Evolutionary conservation across 2,113 vertebrate species (phyloP).

Genomic region (Maccullochella peelii): DNA sequence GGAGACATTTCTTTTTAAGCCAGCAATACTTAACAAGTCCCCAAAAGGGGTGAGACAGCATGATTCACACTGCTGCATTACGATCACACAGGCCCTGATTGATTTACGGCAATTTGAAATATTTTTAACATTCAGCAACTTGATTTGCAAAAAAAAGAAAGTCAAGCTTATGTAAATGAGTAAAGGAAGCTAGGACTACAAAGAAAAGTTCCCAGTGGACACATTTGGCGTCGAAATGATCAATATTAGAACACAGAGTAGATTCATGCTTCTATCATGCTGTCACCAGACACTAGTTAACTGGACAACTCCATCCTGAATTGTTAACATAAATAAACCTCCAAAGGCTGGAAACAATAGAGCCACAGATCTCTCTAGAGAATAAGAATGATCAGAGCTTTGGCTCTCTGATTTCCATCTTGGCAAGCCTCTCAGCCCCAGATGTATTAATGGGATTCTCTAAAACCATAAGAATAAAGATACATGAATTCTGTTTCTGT

Average conservation of each 20-base stretch:
- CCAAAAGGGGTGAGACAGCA: conserved; percentile 34
- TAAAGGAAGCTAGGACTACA: conserved; percentile 14
- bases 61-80: conserved; percentile 25
- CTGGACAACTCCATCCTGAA: conserved; percentile 39
- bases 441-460: conserved; percentile 28
- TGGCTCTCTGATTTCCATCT: conserved; percentile 40
- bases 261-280: conserved; percentile 45
- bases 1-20: conserved; percentile 47
- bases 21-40: conserved; percentile 45
- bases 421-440: conserved; percentile 26
- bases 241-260: conserved; percentile 40
- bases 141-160: conserved; percentile 28
- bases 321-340: conserved; percentile 42
- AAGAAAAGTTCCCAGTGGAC: conserved; percentile 52
- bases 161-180: not conserved
- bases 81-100: conserved; percentile 23
- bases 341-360: conserved; percentile 47
- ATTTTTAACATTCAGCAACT: conserved; percentile 26
- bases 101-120: conserved; percentile 32
- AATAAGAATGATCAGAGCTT: conserved; percentile 44
- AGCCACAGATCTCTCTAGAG: conserved; percentile 31
- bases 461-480: conserved; percentile 4
- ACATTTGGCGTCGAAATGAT: conserved; percentile 10
- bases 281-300: conserved; percentile 49
- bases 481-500: conserved; percentile 7